Evolutionary conservation across 1,140 invertebrate species (phyloP).

Genomic region (Macrobrachium rosenbergii): DNA sequence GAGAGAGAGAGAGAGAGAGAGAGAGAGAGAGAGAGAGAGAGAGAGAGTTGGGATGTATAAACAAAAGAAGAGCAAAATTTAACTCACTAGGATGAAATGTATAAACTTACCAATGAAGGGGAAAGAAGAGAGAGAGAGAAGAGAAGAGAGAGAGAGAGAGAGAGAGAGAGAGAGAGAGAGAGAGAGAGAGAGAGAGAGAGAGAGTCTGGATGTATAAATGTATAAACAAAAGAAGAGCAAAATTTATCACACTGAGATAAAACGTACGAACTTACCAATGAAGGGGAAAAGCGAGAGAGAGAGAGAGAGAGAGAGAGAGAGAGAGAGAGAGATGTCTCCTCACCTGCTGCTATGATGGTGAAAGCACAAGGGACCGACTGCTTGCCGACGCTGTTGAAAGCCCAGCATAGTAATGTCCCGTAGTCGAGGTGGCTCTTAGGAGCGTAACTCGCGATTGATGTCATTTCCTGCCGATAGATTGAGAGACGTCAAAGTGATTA

Average conservation of each 20-base stretch:
- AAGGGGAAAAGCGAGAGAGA: no score
- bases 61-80: no score
- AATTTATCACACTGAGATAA: no score
- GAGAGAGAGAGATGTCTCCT: neutral
- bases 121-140: no score
- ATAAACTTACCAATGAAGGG: no score
- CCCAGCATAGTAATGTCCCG: conserved; percentile 84
- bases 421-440: conserved; percentile 69
- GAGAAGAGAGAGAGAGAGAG: conserved; percentile 38
- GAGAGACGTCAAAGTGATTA: neutral
- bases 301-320: neutral
- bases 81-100: no score
- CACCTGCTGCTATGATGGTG: conserved; percentile 79
- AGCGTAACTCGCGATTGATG: conserved; percentile 70
- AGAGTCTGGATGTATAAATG: no score
- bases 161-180: conserved; percentile 39
- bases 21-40: no score
- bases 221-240: no score
- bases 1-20: no score
- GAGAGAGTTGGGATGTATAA: no score
- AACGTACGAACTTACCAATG: no score
- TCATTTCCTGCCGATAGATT: conserved; percentile 41
- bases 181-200: conserved; percentile 36
- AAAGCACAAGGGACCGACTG: conserved; percentile 80
- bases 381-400: conserved; percentile 79